Evolutionary conservation across 2,888 invertebrate species (phyloP), one percentile per base, ranked within the genome.

Genomic region (Campaea margaritaria): DNA sequence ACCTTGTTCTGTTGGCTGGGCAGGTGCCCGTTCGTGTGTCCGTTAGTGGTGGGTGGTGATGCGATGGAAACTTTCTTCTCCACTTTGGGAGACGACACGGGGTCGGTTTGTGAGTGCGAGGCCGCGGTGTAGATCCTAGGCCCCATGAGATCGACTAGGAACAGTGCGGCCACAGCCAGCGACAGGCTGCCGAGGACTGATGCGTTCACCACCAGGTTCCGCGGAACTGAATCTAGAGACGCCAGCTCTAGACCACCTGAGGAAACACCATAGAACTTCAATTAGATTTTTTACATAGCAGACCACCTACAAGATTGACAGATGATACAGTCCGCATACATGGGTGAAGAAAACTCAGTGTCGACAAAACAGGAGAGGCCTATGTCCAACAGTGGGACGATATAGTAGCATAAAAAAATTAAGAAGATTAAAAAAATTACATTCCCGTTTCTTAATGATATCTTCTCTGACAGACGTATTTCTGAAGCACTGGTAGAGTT

Each of bases 201-300:
- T 0, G 96, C 96, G 81, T 96, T 96, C 73, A 95, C 95, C 27
- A 95, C 85, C 70, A 96, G 85, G 58, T 94, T 93, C 11, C 90
- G 87, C 0, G 96, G 96, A 2, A 96, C 94, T 13, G 95, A 95
- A 75, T 96, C 96, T 73, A 96, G 85, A 3, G 96, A 94, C 2
- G 95, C 95, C 60, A 96, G 90, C 62, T 95, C 94, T 71, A 96
- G 86, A 68, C 95, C 95, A 74, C 96, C 95, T 94, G 77, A 0
- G 14, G 42, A 68, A 68, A 53, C 48, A 48, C 21, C 21, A 21
- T 21, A 21, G 21, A 21, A 5, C 21, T 21, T 21, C 5, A 21
- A n/a, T n/a, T n/a, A n/a, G n/a, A n/a, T 21, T 21, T 21, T 21
- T 21, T 3, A 21, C 5, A 21, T n/a, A n/a, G n/a, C n/a, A n/a